These are phyloP conservation scores for Emydoidea blandingii DNA, from an alignment of 2,797 vertebrate genomes.

Conservation along the genomic window DNA sequence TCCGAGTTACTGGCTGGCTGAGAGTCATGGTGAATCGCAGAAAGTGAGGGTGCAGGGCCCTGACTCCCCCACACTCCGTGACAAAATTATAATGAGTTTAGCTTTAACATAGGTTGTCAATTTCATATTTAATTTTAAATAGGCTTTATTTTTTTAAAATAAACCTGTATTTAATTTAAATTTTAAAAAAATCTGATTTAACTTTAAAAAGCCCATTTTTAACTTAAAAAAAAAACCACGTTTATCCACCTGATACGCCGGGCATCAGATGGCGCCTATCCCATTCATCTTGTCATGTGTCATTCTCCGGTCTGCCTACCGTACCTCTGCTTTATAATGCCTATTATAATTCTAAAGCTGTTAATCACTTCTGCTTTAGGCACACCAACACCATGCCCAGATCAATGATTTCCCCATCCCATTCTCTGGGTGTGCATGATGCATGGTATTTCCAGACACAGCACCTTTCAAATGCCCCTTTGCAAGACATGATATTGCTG, in stretches of 20 bases:
- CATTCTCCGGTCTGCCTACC: not conserved
- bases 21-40: no score
- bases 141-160: not conserved
- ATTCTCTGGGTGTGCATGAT: not conserved
- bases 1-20: no score
- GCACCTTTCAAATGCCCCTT: not conserved
- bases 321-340: not conserved
- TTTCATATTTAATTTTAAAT: not conserved
- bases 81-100: not conserved
- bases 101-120: no score
- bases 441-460: fast-evolving
- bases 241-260: no score
- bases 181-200: no score
- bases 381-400: not conserved
- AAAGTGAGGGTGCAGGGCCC: no score
- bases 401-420: not conserved
- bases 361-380: not conserved
- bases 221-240: no score
- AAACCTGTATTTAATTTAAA: no score
- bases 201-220: no score
- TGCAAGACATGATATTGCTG: fast-evolving
- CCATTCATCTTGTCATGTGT: not conserved
- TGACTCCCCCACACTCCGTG: no score
- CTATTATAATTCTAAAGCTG: not conserved
- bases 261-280: not conserved